Percentiles rank a stretch among this genome's conserved stretches.
These are phyloP conservation scores for Pterobdella sp. DNA, from an alignment of 2,888 invertebrate genomes.

Conservation along the genomic window DNA sequence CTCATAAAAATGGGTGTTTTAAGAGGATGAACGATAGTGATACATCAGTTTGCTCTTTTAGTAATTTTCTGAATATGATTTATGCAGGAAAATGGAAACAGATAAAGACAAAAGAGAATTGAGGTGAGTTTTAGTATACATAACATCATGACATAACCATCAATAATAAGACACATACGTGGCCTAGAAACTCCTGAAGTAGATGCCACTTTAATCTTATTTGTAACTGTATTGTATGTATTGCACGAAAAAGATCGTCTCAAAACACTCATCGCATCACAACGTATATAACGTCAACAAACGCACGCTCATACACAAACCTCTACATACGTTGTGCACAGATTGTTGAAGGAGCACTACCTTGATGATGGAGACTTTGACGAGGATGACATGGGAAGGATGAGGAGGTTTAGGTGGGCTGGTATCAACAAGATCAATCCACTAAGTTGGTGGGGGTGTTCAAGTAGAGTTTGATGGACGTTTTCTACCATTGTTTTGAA, in stretches of 20 bases:
- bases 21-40: background rate
- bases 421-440: slow-evolving; percentile 55
- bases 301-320: too few relatives aligned
- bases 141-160: too few relatives aligned
- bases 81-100: slow-evolving; percentile 61
- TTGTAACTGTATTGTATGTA: too few relatives aligned
- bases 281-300: too few relatives aligned
- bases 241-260: too few relatives aligned
- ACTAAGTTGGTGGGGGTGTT: background rate
- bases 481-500: background rate
- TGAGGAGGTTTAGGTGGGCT: slow-evolving; percentile 76
- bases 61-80: background rate
- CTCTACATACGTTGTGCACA: too few relatives aligned
- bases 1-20: background rate
- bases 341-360: slow-evolving; percentile 73
- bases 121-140: too few relatives aligned
- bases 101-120: slow-evolving; percentile 83
- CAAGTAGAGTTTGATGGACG: background rate
- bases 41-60: background rate
- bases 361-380: slow-evolving; percentile 82
- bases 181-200: too few relatives aligned
- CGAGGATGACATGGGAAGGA: slow-evolving; percentile 66
- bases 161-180: too few relatives aligned
- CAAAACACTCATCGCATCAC: too few relatives aligned
- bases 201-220: too few relatives aligned